Base-by-base conservation (phyloP, 2,113 vertebrate species). In the Corythoichthys haematopterus region DNA sequence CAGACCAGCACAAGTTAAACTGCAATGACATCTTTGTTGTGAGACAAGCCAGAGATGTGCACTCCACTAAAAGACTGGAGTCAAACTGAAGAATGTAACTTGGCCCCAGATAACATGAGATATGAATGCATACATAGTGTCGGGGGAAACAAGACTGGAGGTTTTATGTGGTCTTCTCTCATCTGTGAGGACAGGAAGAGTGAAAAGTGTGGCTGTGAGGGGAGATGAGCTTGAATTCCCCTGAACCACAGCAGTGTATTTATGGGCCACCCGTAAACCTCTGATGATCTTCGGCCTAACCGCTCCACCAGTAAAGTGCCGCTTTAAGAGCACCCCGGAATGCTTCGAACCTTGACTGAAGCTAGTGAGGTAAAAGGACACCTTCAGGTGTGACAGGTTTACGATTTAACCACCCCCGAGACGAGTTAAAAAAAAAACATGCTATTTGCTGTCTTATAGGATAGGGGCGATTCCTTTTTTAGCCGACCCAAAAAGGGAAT, bases 321-420 rank as follows among this genome's bases (percentile, higher is more conserved):
- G 6, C 64, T 89, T 85, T 83, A 88, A 85, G 79, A 88, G 80
- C n/a, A 60, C 72, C 78, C 66, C 56, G 88, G 89, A 92, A 91
- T 90, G 79, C 59, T 67, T 13, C 16, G 48, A 72, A 64, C 28
- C 4, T 15, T 75, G 63, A 69, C 45, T 61, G 40, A 64, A 48
- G 76, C 64, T 64, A 5, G 58, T 11, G n/a, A 70, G 77, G 89
- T 88, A 85, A 92, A 85, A 77, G 55, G 87, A 90, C 79, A 89
- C 88, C 71, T 45, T 68, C 9, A 20, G 71, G 74, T 66, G 64
- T 43, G 81, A 82, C 84, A 80, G 77, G 59, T 88, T 91, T 90
- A 91, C 48, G 69, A 84, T 66, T 36, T 14, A 61, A 68, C 33
- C 60, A 14, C 53, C 63, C 61, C 60, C n/a, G 35, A 28, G 52